Evolutionary conservation across 2,888 invertebrate species (phyloP), one percentile per base, ranked within the genome.

Genomic region (Callimorpha dominula): DNA sequence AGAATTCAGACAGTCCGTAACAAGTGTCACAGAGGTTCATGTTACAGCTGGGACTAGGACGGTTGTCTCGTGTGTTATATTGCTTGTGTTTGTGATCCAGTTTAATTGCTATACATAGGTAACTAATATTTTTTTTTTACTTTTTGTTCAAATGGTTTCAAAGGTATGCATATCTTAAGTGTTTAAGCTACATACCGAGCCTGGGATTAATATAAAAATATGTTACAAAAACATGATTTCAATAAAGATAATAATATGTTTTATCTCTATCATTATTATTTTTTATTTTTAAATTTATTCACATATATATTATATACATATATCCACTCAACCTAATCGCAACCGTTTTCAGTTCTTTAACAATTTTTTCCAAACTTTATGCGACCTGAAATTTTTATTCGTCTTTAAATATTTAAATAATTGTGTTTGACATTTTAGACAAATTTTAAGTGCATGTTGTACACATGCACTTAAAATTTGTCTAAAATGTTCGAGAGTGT

Each of bases 11-110:
- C 31, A 63, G 72, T 72, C 52, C 17, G 60, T 65, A 63, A 67
- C 71, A 15, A 68, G 52, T 67, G 62, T 66, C 67, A 67, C 60
- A 20, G 52, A 67, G 43, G 67, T 67, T 71, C 43, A 52, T 20
- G 17, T 67, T 67, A 63, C 63, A 52, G 42, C 67, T 63, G 31
- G 15, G 42, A 66, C 66, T 40, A 66, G 9, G 31, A 40, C 46
- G 46, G 31, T 31, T 66, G 71, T 40, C 57, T 62, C 20, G 60
- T 65, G 60, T 49, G 46, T 50, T n/a, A 66, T 60, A 49, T 62
- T 62, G 62, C 62, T 66, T n/a, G 40, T 71, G 42, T 42, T 66
- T 9, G 49, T 17, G 40, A 49, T 65, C 11, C n/a, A 49, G 50
- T 66, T 71, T 71, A 40, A 62, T 66, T 42, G 20, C 50, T 31